Evolutionary conservation across 23 tunicate species (phyloP), one percentile per base, ranked within the genome.

Genomic region (Aplidium turbinatum): DNA sequence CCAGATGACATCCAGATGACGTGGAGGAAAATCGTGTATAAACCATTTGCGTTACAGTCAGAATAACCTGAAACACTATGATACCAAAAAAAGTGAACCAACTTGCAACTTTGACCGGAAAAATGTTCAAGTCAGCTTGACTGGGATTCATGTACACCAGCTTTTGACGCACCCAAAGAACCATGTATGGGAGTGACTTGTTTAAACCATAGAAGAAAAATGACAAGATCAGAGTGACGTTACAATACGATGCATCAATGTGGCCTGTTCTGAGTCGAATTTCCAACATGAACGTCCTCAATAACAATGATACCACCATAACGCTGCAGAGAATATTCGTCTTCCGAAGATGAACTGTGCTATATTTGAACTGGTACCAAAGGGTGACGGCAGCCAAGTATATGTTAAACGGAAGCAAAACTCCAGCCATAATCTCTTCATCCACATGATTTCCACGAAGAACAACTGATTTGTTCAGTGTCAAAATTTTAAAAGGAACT

Each of bases 111-210:
- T 30, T 62, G 7, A 62, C 4, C 38, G 38, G 68, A 27, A 18
- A 30, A n/a, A n/a, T n/a, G n/a, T n/a, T n/a, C 48, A 3, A 28
- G 9, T 13, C 7, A 3, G 4, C 27, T n/a, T 70, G 58, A 36
- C 7, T 47, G 19, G 58, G 3, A 4, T 29, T 30, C 24, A 30
- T 47, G 38, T 70, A 47, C 18, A 70, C 4, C 3, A 21, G 36
- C 11, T 35, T 24, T 36, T 70, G 76, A 4, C 76, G 76, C 22
- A 47, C 24, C 76, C 76, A 70, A 40, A 70, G 35, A 29, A 70
- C 36, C 5, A 70, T 45, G 58, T 47, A 70, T 3, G 76, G 76
- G 4, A 70, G 19, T 9, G 47, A 47, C 35, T 58, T 34, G 35
- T 47, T 70, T 3, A 70, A 47, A 5, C 58, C 33, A 48, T 29